Evolutionary conservation across 2,113 vertebrate genomes (phyloP).

Genomic region (Parus major): DNA sequence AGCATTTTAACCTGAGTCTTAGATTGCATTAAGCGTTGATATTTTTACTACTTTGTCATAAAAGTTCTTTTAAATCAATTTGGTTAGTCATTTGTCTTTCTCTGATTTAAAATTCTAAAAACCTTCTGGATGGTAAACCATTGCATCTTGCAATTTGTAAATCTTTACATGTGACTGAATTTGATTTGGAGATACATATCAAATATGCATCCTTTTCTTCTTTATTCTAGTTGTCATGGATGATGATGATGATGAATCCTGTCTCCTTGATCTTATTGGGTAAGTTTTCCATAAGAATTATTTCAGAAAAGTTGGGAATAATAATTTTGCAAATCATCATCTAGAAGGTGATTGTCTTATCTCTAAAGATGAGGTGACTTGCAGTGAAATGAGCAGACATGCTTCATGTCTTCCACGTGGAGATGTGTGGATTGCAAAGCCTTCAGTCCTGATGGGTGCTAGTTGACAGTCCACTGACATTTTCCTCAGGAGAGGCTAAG

Average conservation of each 20-base stretch:
- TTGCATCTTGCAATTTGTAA: neutral
- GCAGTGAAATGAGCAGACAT: neutral
- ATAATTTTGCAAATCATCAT: neutral
- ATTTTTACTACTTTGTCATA: neutral
- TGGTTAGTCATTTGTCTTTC: neutral
- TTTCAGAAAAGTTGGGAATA: neutral
- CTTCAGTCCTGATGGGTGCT: accelerated
- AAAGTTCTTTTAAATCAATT: neutral
- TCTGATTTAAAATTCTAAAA: neutral
- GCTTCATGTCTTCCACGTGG: neutral
- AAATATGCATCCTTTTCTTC: constrained; percentile 24
- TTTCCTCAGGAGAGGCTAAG: neutral
- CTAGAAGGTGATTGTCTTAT: neutral
- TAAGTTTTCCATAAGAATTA: constrained; percentile 71
- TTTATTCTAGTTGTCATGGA: constrained; percentile 95
- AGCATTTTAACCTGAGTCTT: neutral
- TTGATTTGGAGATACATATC: neutral
- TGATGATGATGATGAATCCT: constrained; percentile 96
- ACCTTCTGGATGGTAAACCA: accelerated
- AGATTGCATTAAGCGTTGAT: neutral
- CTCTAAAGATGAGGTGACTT: neutral
- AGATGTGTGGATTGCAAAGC: neutral
- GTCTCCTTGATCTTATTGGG: constrained; percentile 99
- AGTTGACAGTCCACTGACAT: neutral
- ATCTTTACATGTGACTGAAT: neutral